These are phyloP conservation scores for Hydrozoanthus tunicans DNA, from an alignment of 64 coral and sea anemone genomes.

Conservation along the genomic window DNA sequence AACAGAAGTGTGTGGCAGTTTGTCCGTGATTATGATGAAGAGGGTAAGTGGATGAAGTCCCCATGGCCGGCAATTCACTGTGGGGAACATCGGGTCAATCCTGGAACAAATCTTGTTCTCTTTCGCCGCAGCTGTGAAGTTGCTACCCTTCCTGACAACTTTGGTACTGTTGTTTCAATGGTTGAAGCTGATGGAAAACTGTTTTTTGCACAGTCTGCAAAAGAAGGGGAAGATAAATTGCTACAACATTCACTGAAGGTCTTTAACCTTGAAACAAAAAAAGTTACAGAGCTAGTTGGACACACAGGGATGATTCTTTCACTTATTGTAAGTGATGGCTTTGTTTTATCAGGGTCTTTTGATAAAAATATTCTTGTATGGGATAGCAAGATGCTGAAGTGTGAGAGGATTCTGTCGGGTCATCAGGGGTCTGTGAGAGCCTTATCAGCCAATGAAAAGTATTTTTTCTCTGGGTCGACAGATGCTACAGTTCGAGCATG, in stretches of 20 bases:
- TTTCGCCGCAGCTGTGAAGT: constrained; percentile 58
- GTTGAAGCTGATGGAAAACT: constrained; percentile 59
- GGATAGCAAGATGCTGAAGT: constrained; percentile 72
- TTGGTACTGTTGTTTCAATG: constrained; percentile 74
- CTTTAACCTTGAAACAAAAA: constrained; percentile 66
- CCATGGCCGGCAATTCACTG: constrained; percentile 65
- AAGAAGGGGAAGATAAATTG: constrained; percentile 25
- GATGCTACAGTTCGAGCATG: constrained; percentile 76
- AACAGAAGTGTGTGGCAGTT: constrained; percentile 90
- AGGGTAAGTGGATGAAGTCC: neutral
- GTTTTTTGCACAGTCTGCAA: constrained; percentile 67
- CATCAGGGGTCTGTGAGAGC: constrained; percentile 81
- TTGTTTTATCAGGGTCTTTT: constrained; percentile 91
- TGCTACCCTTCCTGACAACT: constrained; percentile 19
- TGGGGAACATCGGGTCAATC: constrained; percentile 43
- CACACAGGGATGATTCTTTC: constrained; percentile 73
- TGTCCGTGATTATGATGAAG: constrained; percentile 39
- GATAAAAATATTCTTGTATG: constrained; percentile 85
- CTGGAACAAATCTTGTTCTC: constrained; percentile 65
- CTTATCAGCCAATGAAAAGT: constrained; percentile 55
- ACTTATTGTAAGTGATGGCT: constrained; percentile 4
- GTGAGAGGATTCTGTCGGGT: constrained; percentile 70
- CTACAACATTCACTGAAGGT: constrained; percentile 68
- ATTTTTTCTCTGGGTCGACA: constrained; percentile 84
- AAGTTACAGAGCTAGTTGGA: constrained; percentile 66